phyloP scores from a whole-genome alignment of 2,113 vertebrate species.

The Phasianus colchicus region DNA sequence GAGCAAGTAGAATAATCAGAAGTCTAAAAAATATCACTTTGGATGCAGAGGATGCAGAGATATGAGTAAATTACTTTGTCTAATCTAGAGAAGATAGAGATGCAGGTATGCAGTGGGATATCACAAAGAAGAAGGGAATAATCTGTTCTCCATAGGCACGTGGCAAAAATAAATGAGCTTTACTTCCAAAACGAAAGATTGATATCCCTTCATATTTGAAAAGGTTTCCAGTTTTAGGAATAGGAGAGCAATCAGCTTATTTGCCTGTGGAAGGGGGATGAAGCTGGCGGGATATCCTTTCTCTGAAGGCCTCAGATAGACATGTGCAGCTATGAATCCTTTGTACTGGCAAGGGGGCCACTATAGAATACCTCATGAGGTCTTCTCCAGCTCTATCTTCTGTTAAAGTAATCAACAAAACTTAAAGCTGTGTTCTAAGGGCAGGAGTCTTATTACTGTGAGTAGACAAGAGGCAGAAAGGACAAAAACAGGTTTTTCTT shows the following conservation, averaged over 20 bases:
- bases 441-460: neutral
- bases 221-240: neutral
- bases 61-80: neutral
- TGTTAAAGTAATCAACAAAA: neutral
- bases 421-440: neutral
- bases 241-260: neutral
- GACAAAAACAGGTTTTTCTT: neutral
- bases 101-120: neutral
- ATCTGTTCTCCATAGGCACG: neutral
- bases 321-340: neutral
- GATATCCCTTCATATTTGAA: neutral
- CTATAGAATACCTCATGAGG: neutral
- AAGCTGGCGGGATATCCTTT: neutral
- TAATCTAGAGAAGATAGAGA: neutral
- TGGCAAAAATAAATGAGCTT: neutral
- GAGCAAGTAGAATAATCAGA: neutral
- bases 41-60: neutral
- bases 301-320: neutral
- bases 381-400: neutral
- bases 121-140: neutral
- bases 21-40: neutral
- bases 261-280: neutral
- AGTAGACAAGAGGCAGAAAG: neutral
- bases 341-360: neutral
- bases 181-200: neutral